phyloP scores from a whole-genome alignment of 2,797 vertebrate genomes.

The Euthynnus affinis region DNA sequence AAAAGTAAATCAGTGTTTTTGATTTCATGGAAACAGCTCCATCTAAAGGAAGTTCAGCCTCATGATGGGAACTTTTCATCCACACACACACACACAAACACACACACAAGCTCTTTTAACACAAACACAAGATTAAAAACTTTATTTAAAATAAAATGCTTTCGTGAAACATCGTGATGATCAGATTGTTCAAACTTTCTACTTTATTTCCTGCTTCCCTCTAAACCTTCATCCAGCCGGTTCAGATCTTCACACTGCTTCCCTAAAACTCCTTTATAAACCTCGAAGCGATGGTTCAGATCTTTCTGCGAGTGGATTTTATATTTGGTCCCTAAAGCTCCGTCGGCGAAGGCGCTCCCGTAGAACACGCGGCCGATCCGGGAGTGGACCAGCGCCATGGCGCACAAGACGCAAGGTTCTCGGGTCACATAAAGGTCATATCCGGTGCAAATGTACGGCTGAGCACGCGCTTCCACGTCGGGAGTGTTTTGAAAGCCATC shows the following conservation, averaged over 20 bases:
- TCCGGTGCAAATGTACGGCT: constrained; percentile 91
- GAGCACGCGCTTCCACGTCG: constrained; percentile 22
- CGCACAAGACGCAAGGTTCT: constrained; percentile 93
- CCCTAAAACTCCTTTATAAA: constrained; percentile 87
- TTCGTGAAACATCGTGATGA: constrained; percentile 2
- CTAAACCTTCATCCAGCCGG: neutral
- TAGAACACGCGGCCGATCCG: constrained; percentile 91
- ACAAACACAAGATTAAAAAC: constrained; percentile 24
- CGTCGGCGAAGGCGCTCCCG: constrained; percentile 81
- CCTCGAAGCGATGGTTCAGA: constrained; percentile 92
- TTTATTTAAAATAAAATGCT: constrained; percentile 44
- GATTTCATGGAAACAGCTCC: neutral
- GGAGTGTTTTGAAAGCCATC: neutral
- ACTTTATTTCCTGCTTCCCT: neutral
- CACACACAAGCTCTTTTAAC: neutral
- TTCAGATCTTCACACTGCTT: constrained; percentile 82
- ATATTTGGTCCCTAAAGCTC: constrained; percentile 88
- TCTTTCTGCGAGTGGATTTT: constrained; percentile 89
- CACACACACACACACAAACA: no score
- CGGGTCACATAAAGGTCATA: constrained; percentile 92
- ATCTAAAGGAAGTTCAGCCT: neutral
- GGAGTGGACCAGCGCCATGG: constrained; percentile 93
- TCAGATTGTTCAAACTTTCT: no score
- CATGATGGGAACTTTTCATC: neutral
- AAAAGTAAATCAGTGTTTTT: neutral